Base-by-base conservation (phyloP, 2,888 invertebrate genomes). In the Volucella zonaria region DNA sequence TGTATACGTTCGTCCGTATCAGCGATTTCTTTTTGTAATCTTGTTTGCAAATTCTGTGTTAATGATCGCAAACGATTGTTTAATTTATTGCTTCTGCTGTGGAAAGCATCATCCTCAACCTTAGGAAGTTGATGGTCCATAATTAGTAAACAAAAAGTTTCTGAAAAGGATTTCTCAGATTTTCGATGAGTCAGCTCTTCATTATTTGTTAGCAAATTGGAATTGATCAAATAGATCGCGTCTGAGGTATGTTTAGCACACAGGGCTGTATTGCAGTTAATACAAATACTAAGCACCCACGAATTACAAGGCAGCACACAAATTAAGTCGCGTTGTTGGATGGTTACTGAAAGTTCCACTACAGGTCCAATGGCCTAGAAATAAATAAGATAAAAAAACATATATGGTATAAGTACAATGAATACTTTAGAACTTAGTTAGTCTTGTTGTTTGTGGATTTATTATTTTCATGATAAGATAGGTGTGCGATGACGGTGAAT, bases 1-100 rank as follows among this genome's bases (percentile, higher is more conserved):
- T 95, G 94, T 81, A 97, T 95, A 87, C 95, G 93, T 88, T 96
- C 95, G 89, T 96, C 96, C 59, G 96, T 94, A 2, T 94, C 93
- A 58, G 93, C 93, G 67, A 95, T 93, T 91, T 96, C 95, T 59
- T 94, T 93, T 89, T 95, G 94, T 68, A 97, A 92, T 61, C 94
- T 95, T 87, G 94, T 94, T 79, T 95, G 94, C 81, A 96, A 93
- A 88, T 95, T 94, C 88, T 95, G 94, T 89, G 89, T 88, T 52
- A 92, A 74, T 56, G 90, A 90, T 9, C 89, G 89, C 23, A 90
- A 59, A 3, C 90, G 90, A 66, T 88, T 78, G 93, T 93, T 81
- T 93, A 92, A 89, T 93, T 93, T 51, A 93, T 91, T 12, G 93
- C 93, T 71, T 92, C 92, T 76, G 40, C 56, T 68, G 59, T 71